Conservation (phyloP, 1,140 invertebrate genomes). For the Atopsyche davidsoni region DNA sequence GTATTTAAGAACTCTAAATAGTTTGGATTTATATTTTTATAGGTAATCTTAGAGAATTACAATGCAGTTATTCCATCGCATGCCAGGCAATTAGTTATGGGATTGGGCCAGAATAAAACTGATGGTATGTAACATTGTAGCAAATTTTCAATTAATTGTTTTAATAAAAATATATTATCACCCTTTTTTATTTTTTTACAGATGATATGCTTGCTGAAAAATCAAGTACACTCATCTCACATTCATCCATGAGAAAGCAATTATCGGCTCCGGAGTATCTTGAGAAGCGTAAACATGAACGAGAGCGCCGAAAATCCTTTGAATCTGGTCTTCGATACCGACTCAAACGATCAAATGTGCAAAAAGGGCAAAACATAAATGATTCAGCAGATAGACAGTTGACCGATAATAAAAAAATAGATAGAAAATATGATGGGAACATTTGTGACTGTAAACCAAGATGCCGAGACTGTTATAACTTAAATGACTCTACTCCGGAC, state of each 20-base stretch:
- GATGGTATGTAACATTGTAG: slow-evolving; percentile 48
- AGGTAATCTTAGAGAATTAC: slow-evolving; percentile 93
- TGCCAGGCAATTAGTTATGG: slow-evolving; percentile 85
- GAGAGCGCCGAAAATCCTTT: slow-evolving; percentile 60
- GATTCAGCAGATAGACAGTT: neutral
- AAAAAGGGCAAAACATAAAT: slow-evolving; percentile 19
- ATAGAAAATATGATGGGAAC: slow-evolving; percentile 10
- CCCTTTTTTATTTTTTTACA: slow-evolving; percentile 32
- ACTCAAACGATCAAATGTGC: slow-evolving; percentile 40
- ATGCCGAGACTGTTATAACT: slow-evolving; percentile 7
- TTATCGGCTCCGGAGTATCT: slow-evolving; percentile 86
- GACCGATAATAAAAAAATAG: too few relatives aligned
- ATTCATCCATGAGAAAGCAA: slow-evolving; percentile 61
- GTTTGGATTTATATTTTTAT: slow-evolving; percentile 23
- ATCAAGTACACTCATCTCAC: slow-evolving; percentile 46
- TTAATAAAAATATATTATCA: neutral
- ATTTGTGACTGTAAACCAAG: slow-evolving; percentile 9
- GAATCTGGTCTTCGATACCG: slow-evolving; percentile 56
- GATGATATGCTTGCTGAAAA: slow-evolving; percentile 47
- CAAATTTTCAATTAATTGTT: neutral
- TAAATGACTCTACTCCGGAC: slow-evolving; percentile 7
- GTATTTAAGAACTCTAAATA: too few relatives aligned
- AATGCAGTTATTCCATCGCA: slow-evolving; percentile 89
- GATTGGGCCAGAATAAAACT: slow-evolving; percentile 76
- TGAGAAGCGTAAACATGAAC: slow-evolving; percentile 69